Conservation (phyloP, 2,888 invertebrate species). For the Dicyrtoma fusca region DNA sequence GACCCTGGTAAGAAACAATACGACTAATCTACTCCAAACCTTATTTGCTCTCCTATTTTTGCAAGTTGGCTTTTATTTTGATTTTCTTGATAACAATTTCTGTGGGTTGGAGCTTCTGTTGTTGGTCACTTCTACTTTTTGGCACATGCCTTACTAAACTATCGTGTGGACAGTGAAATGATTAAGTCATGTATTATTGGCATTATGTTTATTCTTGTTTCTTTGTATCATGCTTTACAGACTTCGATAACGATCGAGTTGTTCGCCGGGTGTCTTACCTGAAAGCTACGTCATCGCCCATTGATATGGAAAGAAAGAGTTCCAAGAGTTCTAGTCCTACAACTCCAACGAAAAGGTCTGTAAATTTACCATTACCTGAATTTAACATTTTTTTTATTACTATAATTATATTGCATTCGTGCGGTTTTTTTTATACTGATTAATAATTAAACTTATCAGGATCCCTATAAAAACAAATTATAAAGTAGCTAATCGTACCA, state of each 20-base stretch:
- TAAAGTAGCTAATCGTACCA: not conserved
- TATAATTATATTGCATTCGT: not conserved
- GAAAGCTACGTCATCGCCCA: slow-evolving; percentile 73
- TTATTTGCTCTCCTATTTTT: no score
- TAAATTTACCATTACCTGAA: no score
- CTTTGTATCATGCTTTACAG: slow-evolving; percentile 60
- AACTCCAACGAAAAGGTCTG: slow-evolving; percentile 55
- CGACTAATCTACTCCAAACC: not conserved
- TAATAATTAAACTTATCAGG: no score
- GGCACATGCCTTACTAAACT: not conserved
- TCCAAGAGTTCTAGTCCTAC: slow-evolving; percentile 55
- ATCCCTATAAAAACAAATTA: not conserved
- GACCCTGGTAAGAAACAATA: slow-evolving; percentile 49
- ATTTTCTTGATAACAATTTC: not conserved
- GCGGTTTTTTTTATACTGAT: not conserved
- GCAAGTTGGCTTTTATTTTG: not conserved
- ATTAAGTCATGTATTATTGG: not conserved
- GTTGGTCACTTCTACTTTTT: not conserved
- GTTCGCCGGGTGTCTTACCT: slow-evolving; percentile 91
- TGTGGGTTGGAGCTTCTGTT: not conserved
- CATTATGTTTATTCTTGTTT: no score
- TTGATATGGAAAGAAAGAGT: slow-evolving; percentile 55
- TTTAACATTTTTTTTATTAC: not conserved
- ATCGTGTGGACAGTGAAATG: not conserved
- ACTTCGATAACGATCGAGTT: slow-evolving; percentile 78